These are phyloP conservation scores for Callithrix jacchus DNA, from an alignment of 2,113 vertebrate genomes.

Conservation along the genomic window DNA sequence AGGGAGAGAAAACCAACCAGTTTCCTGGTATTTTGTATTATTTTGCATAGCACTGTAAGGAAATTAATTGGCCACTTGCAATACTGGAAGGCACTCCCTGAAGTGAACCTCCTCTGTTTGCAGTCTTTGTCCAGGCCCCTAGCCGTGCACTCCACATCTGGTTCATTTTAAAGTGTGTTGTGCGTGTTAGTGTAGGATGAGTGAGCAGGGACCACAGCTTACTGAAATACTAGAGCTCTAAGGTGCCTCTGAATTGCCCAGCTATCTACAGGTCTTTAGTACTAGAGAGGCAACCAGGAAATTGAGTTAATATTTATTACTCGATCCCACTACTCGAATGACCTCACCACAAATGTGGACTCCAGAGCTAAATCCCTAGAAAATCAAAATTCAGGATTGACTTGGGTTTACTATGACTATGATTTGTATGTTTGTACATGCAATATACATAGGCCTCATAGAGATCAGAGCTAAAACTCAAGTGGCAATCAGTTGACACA, in stretches of 20 bases:
- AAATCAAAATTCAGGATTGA: constrained; percentile 24
- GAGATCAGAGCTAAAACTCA: constrained; percentile 43
- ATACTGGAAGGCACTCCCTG: constrained; percentile 42
- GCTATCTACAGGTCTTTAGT: constrained; percentile 75
- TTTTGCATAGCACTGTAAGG: constrained; percentile 67
- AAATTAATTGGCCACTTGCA: constrained; percentile 73
- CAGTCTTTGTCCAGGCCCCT: constrained; percentile 19
- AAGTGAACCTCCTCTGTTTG: constrained; percentile 56
- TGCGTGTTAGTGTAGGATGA: constrained; percentile 37
- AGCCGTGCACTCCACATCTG: constrained; percentile 75
- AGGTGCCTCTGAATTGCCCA: constrained; percentile 62
- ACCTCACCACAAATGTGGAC: constrained; percentile 58
- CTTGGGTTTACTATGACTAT: not conserved
- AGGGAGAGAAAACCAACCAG: constrained; percentile 43
- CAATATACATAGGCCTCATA: not conserved
- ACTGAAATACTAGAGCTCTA: constrained; percentile 70
- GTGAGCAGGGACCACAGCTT: constrained; percentile 43
- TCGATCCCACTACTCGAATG: constrained; percentile 44
- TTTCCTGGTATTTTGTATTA: constrained; percentile 5
- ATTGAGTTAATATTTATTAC: constrained; percentile 64
- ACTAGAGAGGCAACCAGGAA: constrained; percentile 70
- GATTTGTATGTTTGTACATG: constrained; percentile 45
- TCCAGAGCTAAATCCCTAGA: not conserved
- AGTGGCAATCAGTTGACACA: not conserved
- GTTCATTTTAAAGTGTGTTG: constrained; percentile 74